Evolutionary conservation across 2,888 invertebrate species (phyloP).

Genomic region (Apamea anceps): DNA sequence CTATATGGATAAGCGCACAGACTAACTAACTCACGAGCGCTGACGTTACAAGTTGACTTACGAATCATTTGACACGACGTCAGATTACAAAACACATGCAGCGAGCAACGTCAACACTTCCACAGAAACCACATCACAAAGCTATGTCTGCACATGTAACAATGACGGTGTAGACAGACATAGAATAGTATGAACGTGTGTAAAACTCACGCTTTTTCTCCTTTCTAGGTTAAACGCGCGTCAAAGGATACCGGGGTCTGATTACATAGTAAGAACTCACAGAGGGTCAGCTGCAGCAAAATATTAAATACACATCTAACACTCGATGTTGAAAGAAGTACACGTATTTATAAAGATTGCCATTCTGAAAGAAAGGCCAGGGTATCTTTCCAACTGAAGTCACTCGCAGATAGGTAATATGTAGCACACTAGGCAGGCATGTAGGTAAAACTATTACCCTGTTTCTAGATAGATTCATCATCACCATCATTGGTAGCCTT

Average conservation of each 20-base stretch:
- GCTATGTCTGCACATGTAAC: background rate
- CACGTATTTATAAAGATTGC: background rate
- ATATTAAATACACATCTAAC: background rate
- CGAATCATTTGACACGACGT: background rate
- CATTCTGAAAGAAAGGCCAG: background rate
- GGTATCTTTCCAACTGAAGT: background rate
- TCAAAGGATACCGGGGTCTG: slow-evolving; percentile 46
- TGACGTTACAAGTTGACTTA: background rate
- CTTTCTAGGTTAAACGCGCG: slow-evolving; percentile 56
- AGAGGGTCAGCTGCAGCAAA: background rate
- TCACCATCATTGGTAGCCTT: no score
- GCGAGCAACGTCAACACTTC: background rate
- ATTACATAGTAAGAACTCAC: background rate
- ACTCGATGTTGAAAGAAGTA: background rate
- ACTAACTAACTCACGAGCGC: background rate
- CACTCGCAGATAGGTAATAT: background rate
- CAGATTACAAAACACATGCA: slow-evolving; percentile 3
- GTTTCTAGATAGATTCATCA: background rate
- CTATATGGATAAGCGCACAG: background rate
- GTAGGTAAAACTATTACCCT: no score
- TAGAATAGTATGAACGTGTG: slow-evolving; percentile 12
- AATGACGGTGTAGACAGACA: slow-evolving; percentile 8
- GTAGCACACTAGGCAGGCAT: background rate
- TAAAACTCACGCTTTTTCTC: slow-evolving; percentile 46
- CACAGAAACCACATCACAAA: slow-evolving; percentile 25